Evolutionary conservation across 2,113 vertebrate genomes (phyloP).

Genomic region (Charadrius vociferus): DNA sequence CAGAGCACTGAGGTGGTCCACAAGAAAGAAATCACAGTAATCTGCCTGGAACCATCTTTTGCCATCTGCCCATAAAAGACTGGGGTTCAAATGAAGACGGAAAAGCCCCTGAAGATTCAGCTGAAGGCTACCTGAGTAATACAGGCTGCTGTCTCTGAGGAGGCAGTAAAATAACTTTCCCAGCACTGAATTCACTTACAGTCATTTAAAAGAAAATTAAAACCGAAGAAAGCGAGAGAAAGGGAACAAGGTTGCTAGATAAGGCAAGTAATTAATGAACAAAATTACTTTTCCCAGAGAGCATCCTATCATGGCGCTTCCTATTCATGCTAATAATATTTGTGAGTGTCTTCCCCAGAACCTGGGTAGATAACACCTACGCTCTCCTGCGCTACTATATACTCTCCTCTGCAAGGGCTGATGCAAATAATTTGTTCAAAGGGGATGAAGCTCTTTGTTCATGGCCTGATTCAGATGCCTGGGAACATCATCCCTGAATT

Average conservation of each 20-base stretch:
- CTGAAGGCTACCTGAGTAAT: conserved; percentile 40
- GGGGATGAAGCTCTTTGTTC: background rate
- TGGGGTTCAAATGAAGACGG: background rate
- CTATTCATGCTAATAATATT: conserved; percentile 56
- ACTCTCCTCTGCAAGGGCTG: conserved; percentile 22
- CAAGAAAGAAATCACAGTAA: background rate
- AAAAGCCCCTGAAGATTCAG: background rate
- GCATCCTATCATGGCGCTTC: conserved; percentile 54
- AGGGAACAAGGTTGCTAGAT: conserved; percentile 40
- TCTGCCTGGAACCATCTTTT: background rate
- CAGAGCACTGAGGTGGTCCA: background rate
- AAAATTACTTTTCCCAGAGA: conserved; percentile 57
- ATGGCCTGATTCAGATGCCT: background rate
- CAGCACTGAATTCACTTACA: conserved; percentile 1
- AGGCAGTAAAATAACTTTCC: conserved; percentile 11
- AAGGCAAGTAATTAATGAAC: conserved; percentile 69
- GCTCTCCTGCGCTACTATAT: background rate
- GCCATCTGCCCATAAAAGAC: background rate
- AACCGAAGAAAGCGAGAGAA: background rate
- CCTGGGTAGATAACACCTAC: conserved; percentile 34
- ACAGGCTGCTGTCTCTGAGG: background rate
- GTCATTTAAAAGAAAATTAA: conserved; percentile 41
- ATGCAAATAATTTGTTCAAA: conserved; percentile 4
- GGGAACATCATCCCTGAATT: background rate
- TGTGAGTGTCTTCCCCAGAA: conserved; percentile 56